Percentiles rank a stretch among this genome's conserved stretches.
Conservation (phyloP, 2,113 vertebrate species). For the Platichthys stellatus region DNA sequence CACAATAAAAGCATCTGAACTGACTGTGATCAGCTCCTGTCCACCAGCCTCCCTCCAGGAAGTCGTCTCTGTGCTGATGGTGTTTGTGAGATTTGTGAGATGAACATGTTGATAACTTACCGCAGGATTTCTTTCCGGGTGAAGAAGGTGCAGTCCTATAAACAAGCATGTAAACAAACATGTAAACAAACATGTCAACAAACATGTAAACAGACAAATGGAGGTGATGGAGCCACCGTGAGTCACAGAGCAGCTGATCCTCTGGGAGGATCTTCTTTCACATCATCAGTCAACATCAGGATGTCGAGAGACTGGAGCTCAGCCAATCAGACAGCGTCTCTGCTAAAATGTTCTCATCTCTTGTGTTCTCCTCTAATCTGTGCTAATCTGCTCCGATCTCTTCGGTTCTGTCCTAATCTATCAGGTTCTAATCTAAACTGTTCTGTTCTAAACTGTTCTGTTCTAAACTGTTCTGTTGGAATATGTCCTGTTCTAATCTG, state of each 20-base stretch:
- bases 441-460: no score
- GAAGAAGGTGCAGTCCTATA: constrained; percentile 96
- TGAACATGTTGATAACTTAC: constrained; percentile 81
- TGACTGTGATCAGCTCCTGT: no score
- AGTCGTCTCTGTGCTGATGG: not conserved
- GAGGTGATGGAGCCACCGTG: not conserved
- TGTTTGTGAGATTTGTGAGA: not conserved
- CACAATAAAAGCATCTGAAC: no score
- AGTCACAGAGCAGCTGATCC: not conserved
- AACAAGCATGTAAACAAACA: no score
- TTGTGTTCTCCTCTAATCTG: not conserved
- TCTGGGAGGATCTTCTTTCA: constrained; percentile 40
- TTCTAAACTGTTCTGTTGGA: no score
- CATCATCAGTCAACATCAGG: constrained; percentile 16
- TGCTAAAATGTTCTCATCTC: not conserved
- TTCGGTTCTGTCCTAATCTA: no score
- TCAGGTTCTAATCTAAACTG: no score
- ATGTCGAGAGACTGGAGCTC: constrained; percentile 31
- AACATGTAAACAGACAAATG: no score
- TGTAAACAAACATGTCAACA: constrained; percentile 68
- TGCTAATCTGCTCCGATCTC: no score
- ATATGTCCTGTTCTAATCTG: no score
- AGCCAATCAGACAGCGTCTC: constrained; percentile 19
- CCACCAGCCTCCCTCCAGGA: no score
- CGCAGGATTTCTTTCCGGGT: constrained; percentile 95